A percentile compares a stretch with the other conserved stretches of the same genome.
phyloP scores from a whole-genome alignment of 2,797 vertebrate species.

The Eulemur rubriventer region DNA sequence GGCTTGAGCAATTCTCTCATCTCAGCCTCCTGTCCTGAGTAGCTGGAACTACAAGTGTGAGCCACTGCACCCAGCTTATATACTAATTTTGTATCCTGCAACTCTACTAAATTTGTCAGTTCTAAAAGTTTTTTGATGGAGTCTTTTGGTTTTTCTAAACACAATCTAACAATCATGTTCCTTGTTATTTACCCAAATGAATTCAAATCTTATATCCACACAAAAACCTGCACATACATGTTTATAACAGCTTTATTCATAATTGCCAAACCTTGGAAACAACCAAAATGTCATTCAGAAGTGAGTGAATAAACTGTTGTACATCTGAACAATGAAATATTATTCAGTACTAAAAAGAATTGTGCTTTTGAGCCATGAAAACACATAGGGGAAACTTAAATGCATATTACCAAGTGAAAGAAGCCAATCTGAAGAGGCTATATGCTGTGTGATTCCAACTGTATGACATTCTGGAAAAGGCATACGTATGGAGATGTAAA shows the following conservation, averaged over 20 bases:
- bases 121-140: background rate
- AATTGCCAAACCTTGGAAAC: background rate
- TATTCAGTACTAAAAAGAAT: background rate
- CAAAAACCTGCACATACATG: background rate
- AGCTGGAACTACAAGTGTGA: background rate
- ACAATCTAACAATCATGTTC: background rate
- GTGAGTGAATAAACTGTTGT: background rate
- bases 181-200: background rate
- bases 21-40: background rate
- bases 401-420: background rate
- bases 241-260: background rate
- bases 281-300: background rate
- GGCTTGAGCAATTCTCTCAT: background rate
- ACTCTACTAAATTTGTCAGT: background rate
- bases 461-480: background rate
- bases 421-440: background rate
- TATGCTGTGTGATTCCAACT: background rate
- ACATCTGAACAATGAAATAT: background rate
- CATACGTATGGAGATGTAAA: background rate
- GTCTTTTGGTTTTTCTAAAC: background rate
- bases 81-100: background rate
- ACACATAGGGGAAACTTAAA: background rate
- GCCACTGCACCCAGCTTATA: background rate
- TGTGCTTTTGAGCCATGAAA: background rate
- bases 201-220: background rate